Base-by-base conservation (phyloP, 2,888 invertebrate species). In the Acholoe squamosa region DNA sequence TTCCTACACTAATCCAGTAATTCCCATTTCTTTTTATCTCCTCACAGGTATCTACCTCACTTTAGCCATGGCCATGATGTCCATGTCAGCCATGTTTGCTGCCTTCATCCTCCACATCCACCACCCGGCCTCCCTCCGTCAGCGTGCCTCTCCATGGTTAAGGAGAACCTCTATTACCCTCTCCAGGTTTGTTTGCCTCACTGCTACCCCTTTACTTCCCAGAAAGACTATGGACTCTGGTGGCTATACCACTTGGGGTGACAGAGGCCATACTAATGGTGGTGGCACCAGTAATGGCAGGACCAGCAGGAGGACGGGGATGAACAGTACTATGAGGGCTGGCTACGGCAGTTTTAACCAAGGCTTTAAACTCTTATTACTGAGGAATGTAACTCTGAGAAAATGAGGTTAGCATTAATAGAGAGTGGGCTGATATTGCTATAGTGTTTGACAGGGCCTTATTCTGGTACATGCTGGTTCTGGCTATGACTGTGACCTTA, bases 381-480 rank as follows among this genome's bases (percentile, higher is more conserved):
- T 67, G 43, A 43, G 90, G 43, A 90, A 90, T 33, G 90, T 84
- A 28, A 86, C 90, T 12, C 67, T 84, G 86, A 84, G 31, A 28
- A 28, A 91, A 91, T 0, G 94, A 95, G 91, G 91, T 92, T 16
- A 91, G 92, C 67, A 92, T 94, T 5, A 92, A 94, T 5, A 91
- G 93, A 54, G 95, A 95, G 89, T 95, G 95, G 95, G 94, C 94
- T 91, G 96, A 96, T 91, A 95, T 96, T 22, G 96, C 96, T 5
- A 95, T 96, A 91, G 96, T 96, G 31, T 94, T 96, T 88, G 96
- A 97, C 93, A 94, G 96, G 86, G 94, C 96, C 16, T 95, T 97
- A 54, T 96, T 97, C 94, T 96, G 96, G 95, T 93, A 96, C 54
- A 96, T 96, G 93, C 93, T 96, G 5, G 92, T 95, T 43, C 96